phyloP scores from a whole-genome alignment of 2,888 invertebrate species.

The Rhagonycha lutea region DNA sequence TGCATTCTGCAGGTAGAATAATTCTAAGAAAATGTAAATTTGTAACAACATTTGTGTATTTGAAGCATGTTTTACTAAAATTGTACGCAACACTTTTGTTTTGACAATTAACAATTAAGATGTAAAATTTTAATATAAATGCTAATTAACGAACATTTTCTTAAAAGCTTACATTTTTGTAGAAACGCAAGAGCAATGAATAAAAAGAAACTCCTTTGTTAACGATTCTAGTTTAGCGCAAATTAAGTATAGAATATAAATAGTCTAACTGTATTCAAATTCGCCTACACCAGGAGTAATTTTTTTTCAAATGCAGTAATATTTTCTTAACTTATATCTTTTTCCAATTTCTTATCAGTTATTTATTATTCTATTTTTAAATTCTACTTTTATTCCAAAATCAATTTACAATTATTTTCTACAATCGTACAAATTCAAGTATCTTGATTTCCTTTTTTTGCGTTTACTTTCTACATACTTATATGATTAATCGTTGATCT shows the following conservation, averaged over 20 bases:
- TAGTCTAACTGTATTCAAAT: background rate
- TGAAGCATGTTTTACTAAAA: background rate
- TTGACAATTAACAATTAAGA: constrained; percentile 5
- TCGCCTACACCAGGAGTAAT: background rate
- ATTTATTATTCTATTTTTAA: too few species aligned
- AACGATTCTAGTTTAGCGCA: background rate
- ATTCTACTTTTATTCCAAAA: too few species aligned
- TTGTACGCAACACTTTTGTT: constrained; percentile 1
- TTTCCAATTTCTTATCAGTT: too few species aligned
- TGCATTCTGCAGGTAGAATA: background rate
- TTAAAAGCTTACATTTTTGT: constrained; percentile 11
- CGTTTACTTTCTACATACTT: too few species aligned
- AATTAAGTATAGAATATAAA: background rate
- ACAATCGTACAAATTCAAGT: too few species aligned
- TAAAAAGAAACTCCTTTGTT: background rate
- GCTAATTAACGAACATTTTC: constrained; percentile 25
- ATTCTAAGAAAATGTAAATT: background rate
- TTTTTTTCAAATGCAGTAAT: background rate
- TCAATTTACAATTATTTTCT: too few species aligned
- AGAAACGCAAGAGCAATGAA: background rate
- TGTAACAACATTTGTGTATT: background rate
- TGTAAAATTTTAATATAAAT: constrained; percentile 10
- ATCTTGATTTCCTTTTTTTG: too few species aligned
- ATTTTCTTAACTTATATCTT: too few species aligned
- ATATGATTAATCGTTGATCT: too few species aligned